Percentiles rank a stretch among this genome's conserved stretches.
Evolutionary conservation across 2,888 invertebrate genomes (phyloP).

Genomic region (Aproaerema taeniolella): DNA sequence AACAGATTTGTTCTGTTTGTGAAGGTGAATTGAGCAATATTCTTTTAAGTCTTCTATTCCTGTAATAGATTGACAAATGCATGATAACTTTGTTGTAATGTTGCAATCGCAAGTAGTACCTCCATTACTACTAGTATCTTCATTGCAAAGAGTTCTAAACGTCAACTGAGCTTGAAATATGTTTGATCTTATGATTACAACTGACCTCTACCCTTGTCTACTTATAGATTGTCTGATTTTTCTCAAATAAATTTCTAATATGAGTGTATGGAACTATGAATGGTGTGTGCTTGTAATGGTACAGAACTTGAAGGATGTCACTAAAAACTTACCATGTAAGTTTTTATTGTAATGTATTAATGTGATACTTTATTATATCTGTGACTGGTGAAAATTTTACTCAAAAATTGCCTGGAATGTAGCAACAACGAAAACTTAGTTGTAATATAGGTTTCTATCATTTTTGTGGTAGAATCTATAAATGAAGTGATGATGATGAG

Average conservation of each 20-base stretch:
- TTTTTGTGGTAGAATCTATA: too few relatives aligned
- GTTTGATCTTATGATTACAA: conserved; percentile 5
- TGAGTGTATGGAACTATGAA: too few relatives aligned
- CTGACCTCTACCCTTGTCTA: neutral
- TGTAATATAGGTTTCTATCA: too few relatives aligned
- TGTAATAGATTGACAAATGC: neutral
- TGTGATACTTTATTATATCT: conserved; percentile 8
- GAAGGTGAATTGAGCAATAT: conserved; percentile 1
- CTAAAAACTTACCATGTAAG: conserved; percentile 14
- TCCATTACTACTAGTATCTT: neutral
- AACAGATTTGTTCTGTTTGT: too few relatives aligned
- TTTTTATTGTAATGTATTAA: conserved; percentile 11
- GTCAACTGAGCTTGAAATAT: conserved; percentile 4
- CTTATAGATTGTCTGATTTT: conserved; percentile 4
- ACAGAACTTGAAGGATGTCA: neutral
- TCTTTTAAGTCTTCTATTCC: conserved; percentile 5
- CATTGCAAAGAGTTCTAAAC: conserved; percentile 3
- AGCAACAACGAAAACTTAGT: too few relatives aligned
- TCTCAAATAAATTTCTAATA: too few relatives aligned
- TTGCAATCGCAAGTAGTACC: conserved; percentile 1
- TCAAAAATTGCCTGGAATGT: too few relatives aligned
- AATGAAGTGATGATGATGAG: too few relatives aligned
- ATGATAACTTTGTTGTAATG: neutral
- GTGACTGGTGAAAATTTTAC: too few relatives aligned
- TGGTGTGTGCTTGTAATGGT: conserved; percentile 4